phyloP scores from a whole-genome alignment of 2,888 invertebrate species.

The Thereva nobilitata region DNA sequence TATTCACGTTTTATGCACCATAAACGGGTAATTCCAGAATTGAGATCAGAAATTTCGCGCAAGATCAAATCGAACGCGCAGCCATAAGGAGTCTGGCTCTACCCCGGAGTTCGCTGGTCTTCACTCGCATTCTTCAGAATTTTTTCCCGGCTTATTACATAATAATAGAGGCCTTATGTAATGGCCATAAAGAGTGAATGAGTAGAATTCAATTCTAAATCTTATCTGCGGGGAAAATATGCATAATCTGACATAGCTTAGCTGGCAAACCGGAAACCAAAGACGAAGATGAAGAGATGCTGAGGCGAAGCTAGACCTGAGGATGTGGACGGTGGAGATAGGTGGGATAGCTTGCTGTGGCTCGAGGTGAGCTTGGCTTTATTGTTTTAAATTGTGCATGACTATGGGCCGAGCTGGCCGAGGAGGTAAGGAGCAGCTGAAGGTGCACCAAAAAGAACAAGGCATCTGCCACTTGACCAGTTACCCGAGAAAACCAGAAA shows the following conservation, averaged over 20 bases:
- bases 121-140: constrained; percentile 15
- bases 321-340: not conserved
- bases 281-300: not conserved
- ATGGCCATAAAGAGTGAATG: constrained; percentile 28
- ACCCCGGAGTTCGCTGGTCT: not conserved
- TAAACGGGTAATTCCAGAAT: constrained; percentile 33
- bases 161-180: constrained; percentile 23
- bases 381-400: constrained; percentile 29
- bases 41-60: constrained; percentile 7
- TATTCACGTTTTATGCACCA: constrained; percentile 10
- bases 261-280: constrained; percentile 24
- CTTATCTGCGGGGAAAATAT: constrained; percentile 24
- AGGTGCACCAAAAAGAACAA: constrained; percentile 23
- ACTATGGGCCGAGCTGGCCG: constrained; percentile 3
- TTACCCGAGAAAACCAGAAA: constrained; percentile 38
- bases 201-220: constrained; percentile 25
- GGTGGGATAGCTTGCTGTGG: not conserved
- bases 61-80: too few species aligned
- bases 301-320: not conserved
- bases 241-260: constrained; percentile 24
- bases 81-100: too few species aligned
- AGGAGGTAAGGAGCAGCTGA: constrained; percentile 2
- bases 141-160: constrained; percentile 22
- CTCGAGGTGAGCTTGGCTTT: not conserved
- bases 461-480: constrained; percentile 34